Evolutionary conservation across 2,113 vertebrate species (phyloP), one percentile per base, ranked within the genome.

Genomic region (Pholis gunnellus): DNA sequence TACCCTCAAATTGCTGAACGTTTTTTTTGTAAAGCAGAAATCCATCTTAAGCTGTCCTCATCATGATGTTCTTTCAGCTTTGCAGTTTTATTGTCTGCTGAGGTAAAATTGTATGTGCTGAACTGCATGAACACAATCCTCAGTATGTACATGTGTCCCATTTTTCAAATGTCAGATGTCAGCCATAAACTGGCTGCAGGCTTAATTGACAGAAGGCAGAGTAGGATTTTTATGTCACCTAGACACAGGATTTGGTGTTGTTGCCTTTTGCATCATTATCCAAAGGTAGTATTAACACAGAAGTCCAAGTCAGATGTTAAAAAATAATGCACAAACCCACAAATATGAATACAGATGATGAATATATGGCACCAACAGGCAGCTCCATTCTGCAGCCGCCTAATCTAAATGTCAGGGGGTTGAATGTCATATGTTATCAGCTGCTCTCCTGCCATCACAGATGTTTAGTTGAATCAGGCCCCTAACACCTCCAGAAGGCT

Each of bases 371-470:
- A 52, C 31, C 34, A 64, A 60, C 36, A 72, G 40, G 40, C 50
- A 34, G 72, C 44, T 70, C 59, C 25, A 6, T 64, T 66, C 79
- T 61, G 59, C 66, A 59, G 77, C 22, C 59, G 20, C 40, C 59
- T 48, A 42, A 80, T 83, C 60, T 61, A 81, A 81, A 83, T 88
- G 68, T 83, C 74, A 73, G 22, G n/a, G 25, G 48, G 59, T 72
- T 77, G 64, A 78, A 46, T 81, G 78, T 84, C 73, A 50, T 75
- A 68, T 56, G 82, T 59, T 80, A 69, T 77, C 44, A 50, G 38
- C 68, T 52, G 20, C 11, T 10, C 68, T 83, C 65, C 70, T 85
- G 65, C 59, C 59, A 69, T 63, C 40, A 1, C 72, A 83, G 66
- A 87, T 87, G 66, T 84, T 83, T 46, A 40, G 48, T 60, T 79